Evolutionary conservation across 2,113 vertebrate genomes (phyloP), one percentile per base, ranked within the genome.

Genomic region (Sinocyclocheilus maitianheensis): DNA sequence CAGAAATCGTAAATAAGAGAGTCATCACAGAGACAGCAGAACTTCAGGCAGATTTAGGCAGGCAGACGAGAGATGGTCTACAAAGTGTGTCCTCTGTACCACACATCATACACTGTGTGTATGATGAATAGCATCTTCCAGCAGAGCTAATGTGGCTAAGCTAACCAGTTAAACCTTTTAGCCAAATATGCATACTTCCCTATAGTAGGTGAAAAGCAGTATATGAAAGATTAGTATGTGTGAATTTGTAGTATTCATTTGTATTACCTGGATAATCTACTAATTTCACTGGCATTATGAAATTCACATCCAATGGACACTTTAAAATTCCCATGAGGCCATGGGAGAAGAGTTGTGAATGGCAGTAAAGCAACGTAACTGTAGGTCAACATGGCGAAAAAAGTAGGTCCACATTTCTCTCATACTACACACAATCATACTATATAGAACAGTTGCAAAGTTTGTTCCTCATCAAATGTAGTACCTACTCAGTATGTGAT

Each of bases 1-100:
- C 11, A 75, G 55, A 3, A 55, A 65, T 43, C 74, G 77, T 88
- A 82, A 89, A 82, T 87, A 86, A 87, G 14, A 46, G 16, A 63
- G 6, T 43, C 26, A 26, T 86, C 51, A 2, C 78, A 80, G 14
- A 53, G 46, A 62, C 48, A 24, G 26, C 65, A 71, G 78, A 72
- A 85, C 43, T 71, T 81, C 22, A 84, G 26, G 71, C 58, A 67
- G 75, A 30, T 55, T 84, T 78, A 75, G 78, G 80, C 69, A 53
- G 55, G 7, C 43, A 63, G 77, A 69, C 14, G 48, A 77, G 67
- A 76, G 13, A 62, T 30, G 16, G 67, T 37, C 14, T 37, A 71
- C 67, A 71, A 71, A 71, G 20, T 37, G 14, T 69, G 7, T 16
- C 63, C 63, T 67, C 63, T 67, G 5, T 18, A 69, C 3, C 5